Percentiles rank a stretch among this genome's conserved stretches.
These are phyloP conservation scores for Lasiurus cinereus DNA, from an alignment of 2,113 vertebrate genomes.

Conservation along the genomic window DNA sequence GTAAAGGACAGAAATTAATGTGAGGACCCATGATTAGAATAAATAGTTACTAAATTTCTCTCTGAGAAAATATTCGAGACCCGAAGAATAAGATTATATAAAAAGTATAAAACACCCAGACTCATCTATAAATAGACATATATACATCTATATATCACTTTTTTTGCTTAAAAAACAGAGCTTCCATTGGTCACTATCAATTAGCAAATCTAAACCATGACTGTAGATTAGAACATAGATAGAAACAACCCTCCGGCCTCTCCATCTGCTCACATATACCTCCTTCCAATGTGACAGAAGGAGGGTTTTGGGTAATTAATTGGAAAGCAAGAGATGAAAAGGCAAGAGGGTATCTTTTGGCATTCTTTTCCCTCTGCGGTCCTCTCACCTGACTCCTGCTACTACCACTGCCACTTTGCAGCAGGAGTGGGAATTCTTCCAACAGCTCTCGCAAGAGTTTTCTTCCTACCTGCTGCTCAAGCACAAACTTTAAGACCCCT, in stretches of 20 bases:
- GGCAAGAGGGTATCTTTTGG: slow-evolving; percentile 22
- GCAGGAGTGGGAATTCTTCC: neutral
- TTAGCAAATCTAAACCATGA: slow-evolving; percentile 43
- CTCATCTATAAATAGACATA: fast-evolving
- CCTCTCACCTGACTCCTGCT: slow-evolving; percentile 27
- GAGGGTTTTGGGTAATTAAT: slow-evolving; percentile 79
- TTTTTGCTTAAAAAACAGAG: neutral
- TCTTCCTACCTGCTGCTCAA: neutral
- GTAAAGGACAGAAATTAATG: neutral
- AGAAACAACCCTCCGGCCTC: neutral
- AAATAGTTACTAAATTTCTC: neutral
- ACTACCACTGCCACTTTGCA: neutral
- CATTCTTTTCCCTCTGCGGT: neutral
- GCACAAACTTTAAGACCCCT: neutral
- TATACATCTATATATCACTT: neutral
- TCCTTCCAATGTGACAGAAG: slow-evolving; percentile 78
- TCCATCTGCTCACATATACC: slow-evolving; percentile 75
- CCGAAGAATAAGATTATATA: neutral
- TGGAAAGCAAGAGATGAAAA: slow-evolving; percentile 69
- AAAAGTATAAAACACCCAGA: neutral
- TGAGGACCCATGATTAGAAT: neutral
- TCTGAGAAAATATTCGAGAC: neutral
- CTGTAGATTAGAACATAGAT: slow-evolving; percentile 4
- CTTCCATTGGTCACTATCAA: neutral
- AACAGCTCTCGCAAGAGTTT: neutral